phyloP scores from a whole-genome alignment of 2,888 invertebrate species.

The Ypsolopha scabrella region DNA sequence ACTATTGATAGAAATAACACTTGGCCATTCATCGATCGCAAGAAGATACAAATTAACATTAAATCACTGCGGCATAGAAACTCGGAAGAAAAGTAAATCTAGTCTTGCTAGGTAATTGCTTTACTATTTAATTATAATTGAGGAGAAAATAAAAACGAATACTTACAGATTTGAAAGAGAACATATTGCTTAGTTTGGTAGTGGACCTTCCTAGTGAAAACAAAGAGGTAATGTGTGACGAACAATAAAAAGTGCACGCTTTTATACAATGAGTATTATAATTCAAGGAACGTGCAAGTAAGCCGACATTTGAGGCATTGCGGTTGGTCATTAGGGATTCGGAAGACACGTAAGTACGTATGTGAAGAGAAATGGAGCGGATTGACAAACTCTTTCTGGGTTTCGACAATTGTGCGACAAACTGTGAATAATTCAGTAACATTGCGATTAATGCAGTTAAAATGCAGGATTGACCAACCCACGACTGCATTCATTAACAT shows the following conservation, averaged over 20 bases:
- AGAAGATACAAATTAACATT: no score
- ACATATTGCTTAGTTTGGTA: constrained; percentile 53
- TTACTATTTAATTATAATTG: no score
- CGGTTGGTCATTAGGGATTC: constrained; percentile 59
- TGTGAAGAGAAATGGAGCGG: constrained; percentile 61
- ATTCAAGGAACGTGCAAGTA: constrained; percentile 49
- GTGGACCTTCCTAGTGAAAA: constrained; percentile 56
- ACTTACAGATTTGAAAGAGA: constrained; percentile 64
- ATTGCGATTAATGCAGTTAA: constrained; percentile 9
- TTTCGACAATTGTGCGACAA: constrained; percentile 38
- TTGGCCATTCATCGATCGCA: no score
- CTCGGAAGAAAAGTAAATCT: no score
- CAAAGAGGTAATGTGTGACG: constrained; percentile 54
- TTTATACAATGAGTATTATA: constrained; percentile 58
- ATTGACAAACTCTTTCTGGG: constrained; percentile 43
- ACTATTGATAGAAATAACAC: no score
- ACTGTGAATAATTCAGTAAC: constrained; percentile 17
- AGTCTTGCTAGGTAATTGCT: no score
- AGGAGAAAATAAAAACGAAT: constrained; percentile 1
- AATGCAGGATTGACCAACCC: not conserved
- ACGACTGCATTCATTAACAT: no score
- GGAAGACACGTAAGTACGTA: constrained; percentile 31
- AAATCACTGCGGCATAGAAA: no score
- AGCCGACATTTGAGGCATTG: constrained; percentile 57
- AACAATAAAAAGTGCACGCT: constrained; percentile 35